These are phyloP conservation scores for Silurus meridionalis DNA, from an alignment of 2,113 vertebrate genomes.

Conservation along the genomic window DNA sequence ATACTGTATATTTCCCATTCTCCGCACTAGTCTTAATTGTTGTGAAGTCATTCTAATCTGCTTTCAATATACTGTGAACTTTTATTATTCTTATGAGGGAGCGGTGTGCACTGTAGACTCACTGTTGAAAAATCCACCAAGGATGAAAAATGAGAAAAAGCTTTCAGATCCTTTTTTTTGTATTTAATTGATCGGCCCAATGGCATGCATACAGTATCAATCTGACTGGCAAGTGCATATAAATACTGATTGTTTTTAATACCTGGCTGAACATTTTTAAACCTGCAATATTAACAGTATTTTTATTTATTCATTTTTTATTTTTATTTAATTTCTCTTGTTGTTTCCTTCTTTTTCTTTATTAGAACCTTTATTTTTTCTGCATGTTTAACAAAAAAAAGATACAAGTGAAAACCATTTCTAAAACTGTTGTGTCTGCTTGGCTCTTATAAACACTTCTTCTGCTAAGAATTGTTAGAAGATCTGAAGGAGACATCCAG, in stretches of 20 bases:
- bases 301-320: too few relatives aligned
- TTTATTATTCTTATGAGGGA: neutral
- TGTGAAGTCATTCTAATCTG: neutral
- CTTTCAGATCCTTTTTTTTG: neutral
- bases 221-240: neutral
- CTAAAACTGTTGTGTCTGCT: neutral
- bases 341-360: too few relatives aligned
- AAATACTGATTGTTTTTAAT: neutral
- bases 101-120: neutral
- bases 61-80: neutral
- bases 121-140: neutral
- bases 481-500: neutral
- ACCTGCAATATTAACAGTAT: neutral
- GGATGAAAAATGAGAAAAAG: neutral
- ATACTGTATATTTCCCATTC: neutral
- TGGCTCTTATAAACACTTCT: neutral
- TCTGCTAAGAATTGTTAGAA: neutral
- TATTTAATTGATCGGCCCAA: neutral
- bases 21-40: neutral
- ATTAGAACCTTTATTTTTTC: too few relatives aligned
- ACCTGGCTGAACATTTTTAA: neutral
- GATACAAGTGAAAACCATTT: neutral
- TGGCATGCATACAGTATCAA: neutral
- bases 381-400: too few relatives aligned
- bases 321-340: too few relatives aligned